Evolutionary conservation across 1,140 invertebrate genomes (phyloP).

Genomic region (Habropoda laboriosa): DNA sequence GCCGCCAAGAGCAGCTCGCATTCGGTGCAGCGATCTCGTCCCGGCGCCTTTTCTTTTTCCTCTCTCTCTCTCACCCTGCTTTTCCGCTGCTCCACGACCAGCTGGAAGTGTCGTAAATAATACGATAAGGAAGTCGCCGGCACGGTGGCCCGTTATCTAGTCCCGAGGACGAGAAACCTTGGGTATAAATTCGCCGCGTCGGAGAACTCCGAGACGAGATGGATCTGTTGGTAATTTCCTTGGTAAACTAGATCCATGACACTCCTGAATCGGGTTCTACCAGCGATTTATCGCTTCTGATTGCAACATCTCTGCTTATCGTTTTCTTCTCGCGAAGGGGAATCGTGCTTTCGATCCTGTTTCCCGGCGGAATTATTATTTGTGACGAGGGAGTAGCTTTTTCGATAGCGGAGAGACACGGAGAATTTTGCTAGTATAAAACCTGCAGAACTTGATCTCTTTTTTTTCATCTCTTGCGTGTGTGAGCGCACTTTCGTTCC

Average conservation of each 20-base stretch:
- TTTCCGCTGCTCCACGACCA: too few relatives aligned
- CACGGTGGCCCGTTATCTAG: constrained; percentile 51
- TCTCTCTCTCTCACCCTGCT: too few relatives aligned
- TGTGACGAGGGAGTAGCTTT: too few relatives aligned
- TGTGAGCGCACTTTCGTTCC: too few relatives aligned
- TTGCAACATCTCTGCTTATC: background rate
- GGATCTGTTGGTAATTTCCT: constrained; percentile 38
- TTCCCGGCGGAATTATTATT: too few relatives aligned
- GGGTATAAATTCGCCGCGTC: constrained; percentile 27
- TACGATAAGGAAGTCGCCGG: constrained; percentile 64
- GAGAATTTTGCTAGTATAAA: too few relatives aligned
- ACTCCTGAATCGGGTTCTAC: background rate
- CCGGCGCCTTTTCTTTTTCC: background rate
- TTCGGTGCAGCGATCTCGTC: constrained; percentile 3
- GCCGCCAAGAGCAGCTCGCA: background rate
- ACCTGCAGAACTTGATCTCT: too few relatives aligned
- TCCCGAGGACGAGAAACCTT: background rate
- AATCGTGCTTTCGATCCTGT: too few relatives aligned
- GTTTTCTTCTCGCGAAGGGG: background rate
- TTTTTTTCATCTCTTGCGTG: too few relatives aligned
- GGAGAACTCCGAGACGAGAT: constrained; percentile 1
- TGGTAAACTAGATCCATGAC: constrained; percentile 8
- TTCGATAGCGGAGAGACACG: too few relatives aligned
- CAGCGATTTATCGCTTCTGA: constrained; percentile 23
- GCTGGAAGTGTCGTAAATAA: constrained; percentile 62